Evolutionary conservation across 2,797 vertebrate genomes (phyloP).

Genomic region (Jordanella pulchra): DNA sequence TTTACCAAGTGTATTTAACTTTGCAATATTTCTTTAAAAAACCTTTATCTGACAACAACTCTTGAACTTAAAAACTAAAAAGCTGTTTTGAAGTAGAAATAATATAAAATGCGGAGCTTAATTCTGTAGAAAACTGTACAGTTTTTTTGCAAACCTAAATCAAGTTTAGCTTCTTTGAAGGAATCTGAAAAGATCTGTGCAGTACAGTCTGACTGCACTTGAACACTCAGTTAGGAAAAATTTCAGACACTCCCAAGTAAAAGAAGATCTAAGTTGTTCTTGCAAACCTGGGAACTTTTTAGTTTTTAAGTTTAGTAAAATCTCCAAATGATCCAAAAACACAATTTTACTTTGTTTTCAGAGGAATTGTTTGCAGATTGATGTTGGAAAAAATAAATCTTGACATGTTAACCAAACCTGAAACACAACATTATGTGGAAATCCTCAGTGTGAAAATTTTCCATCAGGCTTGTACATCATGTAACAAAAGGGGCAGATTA

Average conservation of each 20-base stretch:
- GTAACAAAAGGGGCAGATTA: conserved; percentile 2
- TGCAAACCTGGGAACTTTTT: not conserved
- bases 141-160: not conserved
- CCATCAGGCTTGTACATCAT: conserved; percentile 3
- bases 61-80: not conserved
- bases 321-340: not conserved
- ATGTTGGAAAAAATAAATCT: not conserved
- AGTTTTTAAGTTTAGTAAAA: not conserved
- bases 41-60: not conserved
- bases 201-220: not conserved
- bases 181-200: not conserved
- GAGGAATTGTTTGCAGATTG: not conserved
- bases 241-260: not conserved
- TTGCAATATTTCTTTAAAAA: too few species aligned
- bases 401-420: not conserved
- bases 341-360: not conserved
- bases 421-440: conserved; percentile 6
- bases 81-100: not conserved
- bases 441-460: not conserved
- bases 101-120: not conserved
- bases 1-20: too few species aligned
- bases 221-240: not conserved
- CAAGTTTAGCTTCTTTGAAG: not conserved
- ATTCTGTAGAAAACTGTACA: not conserved
- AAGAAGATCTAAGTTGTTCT: not conserved